Conservation (phyloP, 2,888 invertebrate genomes). For the Arrhopalites spinosus region DNA sequence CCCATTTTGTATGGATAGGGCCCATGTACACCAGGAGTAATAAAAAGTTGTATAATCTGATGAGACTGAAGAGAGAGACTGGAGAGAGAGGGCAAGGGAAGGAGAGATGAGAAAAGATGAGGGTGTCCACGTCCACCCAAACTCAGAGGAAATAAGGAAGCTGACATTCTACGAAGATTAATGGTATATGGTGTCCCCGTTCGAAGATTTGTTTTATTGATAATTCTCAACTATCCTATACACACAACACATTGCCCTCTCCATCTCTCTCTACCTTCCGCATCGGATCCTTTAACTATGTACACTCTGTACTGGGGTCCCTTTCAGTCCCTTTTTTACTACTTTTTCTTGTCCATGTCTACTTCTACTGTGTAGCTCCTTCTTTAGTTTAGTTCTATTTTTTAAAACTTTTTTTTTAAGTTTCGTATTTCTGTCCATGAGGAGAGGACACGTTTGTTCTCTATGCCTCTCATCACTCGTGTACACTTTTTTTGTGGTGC, state of each 20-base stretch:
- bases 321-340: not conserved
- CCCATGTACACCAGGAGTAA: too few species aligned
- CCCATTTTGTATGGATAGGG: too few species aligned
- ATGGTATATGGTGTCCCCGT: conserved; percentile 49
- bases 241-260: not conserved
- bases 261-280: not conserved
- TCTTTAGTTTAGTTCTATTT: not conserved
- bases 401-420: not conserved
- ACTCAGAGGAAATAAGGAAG: conserved; percentile 51
- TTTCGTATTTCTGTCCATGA: not conserved
- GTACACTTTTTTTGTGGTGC: not conserved
- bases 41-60: too few species aligned
- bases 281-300: not conserved
- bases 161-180: conserved; percentile 55
- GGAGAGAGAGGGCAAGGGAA: not conserved
- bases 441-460: not conserved
- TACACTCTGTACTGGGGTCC: not conserved
- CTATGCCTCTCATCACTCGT: not conserved
- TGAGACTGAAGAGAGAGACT: not conserved
- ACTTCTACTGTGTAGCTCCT: not conserved
- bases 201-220: conserved; percentile 50
- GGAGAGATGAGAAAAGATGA: conserved; percentile 26
- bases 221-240: conserved; percentile 38
- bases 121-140: conserved; percentile 31
- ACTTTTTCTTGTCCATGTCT: not conserved